phyloP scores from a whole-genome alignment of 2,888 invertebrate species.

The Palloptera scutellata region DNA sequence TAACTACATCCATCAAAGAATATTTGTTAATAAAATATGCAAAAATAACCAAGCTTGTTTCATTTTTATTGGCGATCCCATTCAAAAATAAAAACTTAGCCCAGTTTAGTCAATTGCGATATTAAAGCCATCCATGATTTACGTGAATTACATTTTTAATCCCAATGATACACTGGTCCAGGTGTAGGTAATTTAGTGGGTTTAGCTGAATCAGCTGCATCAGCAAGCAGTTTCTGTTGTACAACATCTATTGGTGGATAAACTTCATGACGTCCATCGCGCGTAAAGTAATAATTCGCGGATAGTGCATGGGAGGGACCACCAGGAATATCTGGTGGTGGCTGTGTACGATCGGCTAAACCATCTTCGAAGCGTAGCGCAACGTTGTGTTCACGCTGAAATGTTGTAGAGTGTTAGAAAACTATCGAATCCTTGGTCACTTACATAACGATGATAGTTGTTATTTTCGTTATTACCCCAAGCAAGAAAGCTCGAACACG shows the following conservation, averaged over 20 bases:
- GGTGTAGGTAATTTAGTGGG: slow-evolving; percentile 67
- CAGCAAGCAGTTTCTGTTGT: slow-evolving; percentile 44
- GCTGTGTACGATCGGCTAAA: slow-evolving; percentile 79
- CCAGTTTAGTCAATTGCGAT: not conserved
- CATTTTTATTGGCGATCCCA: slow-evolving; percentile 2
- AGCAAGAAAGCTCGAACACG: slow-evolving; percentile 71
- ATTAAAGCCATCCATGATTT: no score
- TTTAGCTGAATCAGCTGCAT: slow-evolving; percentile 58
- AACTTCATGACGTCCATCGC: slow-evolving; percentile 85
- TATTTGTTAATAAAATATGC: not conserved
- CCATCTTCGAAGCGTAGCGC: slow-evolving; percentile 75
- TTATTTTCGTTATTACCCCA: slow-evolving; percentile 67
- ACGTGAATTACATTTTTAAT: slow-evolving; percentile 55
- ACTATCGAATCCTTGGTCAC: not conserved
- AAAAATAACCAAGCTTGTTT: slow-evolving; percentile 2
- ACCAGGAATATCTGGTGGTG: slow-evolving; percentile 80
- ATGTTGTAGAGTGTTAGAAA: slow-evolving; percentile 43
- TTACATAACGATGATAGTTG: slow-evolving; percentile 31
- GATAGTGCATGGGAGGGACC: slow-evolving; percentile 81
- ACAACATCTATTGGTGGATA: slow-evolving; percentile 58
- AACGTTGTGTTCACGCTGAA: slow-evolving; percentile 69
- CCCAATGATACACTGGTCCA: slow-evolving; percentile 69
- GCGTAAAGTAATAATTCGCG: slow-evolving; percentile 82
- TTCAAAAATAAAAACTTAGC: not conserved
- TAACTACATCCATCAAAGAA: not conserved